Evolutionary conservation across 2,888 invertebrate species (phyloP).

Genomic region (Malthinus flaveolus): DNA sequence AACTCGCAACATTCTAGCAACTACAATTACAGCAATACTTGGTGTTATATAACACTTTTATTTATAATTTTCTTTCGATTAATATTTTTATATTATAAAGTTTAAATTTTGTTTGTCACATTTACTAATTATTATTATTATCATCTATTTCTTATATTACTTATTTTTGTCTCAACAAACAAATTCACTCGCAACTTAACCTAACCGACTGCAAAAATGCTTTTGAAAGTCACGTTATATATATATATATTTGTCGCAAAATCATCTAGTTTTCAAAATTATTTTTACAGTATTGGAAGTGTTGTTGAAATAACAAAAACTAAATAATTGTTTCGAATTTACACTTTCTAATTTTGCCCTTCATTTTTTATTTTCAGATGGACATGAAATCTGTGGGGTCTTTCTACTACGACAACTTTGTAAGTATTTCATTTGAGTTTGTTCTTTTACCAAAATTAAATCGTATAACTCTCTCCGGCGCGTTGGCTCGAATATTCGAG

Average conservation of each 20-base stretch:
- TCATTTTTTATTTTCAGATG: constrained; percentile 73
- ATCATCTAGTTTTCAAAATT: constrained; percentile 31
- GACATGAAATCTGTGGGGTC: constrained; percentile 95
- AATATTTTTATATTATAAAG: constrained; percentile 31
- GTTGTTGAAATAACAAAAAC: constrained; percentile 12
- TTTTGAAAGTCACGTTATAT: constrained; percentile 9
- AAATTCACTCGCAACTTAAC: constrained; percentile 14
- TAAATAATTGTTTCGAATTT: constrained; percentile 5
- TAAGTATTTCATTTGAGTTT: constrained; percentile 64
- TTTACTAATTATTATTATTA: constrained; percentile 4
- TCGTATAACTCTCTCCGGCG: neutral
- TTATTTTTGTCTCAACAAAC: constrained; percentile 15
- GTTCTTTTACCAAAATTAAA: neutral
- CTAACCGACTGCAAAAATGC: constrained; percentile 22
- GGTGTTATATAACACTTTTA: constrained; percentile 32
- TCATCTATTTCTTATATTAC: neutral
- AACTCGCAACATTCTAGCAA: constrained; percentile 60
- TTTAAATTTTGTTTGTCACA: constrained; percentile 28
- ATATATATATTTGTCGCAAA: constrained; percentile 28
- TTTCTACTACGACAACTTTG: constrained; percentile 95
- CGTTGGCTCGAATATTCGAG: too few species aligned
- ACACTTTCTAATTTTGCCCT: constrained; percentile 13
- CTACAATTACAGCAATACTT: constrained; percentile 52
- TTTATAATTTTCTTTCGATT: constrained; percentile 34
- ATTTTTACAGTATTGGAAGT: constrained; percentile 33